Percentiles rank a stretch among this genome's conserved stretches.
phyloP scores from a whole-genome alignment of 2,797 vertebrate species.

The Glossophaga mutica region DNA sequence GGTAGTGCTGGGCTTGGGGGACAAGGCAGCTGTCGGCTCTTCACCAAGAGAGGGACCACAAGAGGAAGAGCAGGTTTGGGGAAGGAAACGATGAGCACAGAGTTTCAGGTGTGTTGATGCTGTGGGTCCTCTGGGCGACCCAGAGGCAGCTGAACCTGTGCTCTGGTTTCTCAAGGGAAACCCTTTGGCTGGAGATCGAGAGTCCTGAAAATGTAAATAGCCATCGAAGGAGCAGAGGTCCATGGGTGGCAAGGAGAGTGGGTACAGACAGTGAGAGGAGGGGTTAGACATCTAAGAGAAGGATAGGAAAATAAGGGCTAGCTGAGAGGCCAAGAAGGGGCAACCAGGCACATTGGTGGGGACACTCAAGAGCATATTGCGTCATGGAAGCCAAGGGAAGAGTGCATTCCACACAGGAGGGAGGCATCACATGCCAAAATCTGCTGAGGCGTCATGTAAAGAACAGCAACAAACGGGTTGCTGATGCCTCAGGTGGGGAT shows the following conservation, averaged over 20 bases:
- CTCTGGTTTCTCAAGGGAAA: neutral
- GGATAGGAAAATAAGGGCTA: neutral
- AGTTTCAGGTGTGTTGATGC: neutral
- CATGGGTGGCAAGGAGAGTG: neutral
- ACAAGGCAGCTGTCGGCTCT: fast-evolving
- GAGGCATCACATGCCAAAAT: fast-evolving
- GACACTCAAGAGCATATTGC: neutral
- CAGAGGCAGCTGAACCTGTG: neutral
- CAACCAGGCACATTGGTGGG: neutral
- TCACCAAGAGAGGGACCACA: neutral
- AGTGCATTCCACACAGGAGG: fast-evolving
- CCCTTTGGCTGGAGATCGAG: neutral
- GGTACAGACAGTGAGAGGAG: neutral
- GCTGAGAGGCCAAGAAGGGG: neutral
- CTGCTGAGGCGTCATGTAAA: neutral
- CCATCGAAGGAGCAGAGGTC: neutral
- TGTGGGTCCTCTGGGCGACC: neutral
- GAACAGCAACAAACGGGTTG: neutral
- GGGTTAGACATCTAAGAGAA: neutral
- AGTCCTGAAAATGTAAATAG: neutral
- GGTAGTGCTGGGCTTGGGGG: neutral
- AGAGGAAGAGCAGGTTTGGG: neutral
- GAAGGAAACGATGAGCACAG: neutral
- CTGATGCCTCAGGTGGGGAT: fast-evolving
- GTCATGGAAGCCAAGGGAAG: neutral